Percentiles rank a stretch among this genome's conserved stretches.
These are phyloP conservation scores for Geothlypis trichas DNA, from an alignment of 2,113 vertebrate genomes.

Conservation along the genomic window DNA sequence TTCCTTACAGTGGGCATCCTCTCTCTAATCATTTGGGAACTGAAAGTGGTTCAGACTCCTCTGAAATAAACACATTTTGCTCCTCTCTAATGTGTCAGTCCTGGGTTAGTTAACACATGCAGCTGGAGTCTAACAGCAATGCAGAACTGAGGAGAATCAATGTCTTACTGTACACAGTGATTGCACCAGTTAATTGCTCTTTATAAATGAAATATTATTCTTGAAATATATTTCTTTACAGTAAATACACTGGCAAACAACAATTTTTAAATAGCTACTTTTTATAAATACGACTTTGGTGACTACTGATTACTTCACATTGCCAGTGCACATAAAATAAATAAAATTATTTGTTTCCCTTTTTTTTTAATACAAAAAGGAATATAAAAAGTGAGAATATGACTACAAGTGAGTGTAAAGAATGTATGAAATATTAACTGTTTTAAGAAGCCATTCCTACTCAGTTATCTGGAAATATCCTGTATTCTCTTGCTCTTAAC, in stretches of 20 bases:
- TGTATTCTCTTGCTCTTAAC: not conserved
- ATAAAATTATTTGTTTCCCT: not conserved
- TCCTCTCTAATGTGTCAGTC: not conserved
- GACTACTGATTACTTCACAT: not conserved
- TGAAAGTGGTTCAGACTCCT: not conserved
- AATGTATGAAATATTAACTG: not conserved
- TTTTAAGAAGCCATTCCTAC: not conserved
- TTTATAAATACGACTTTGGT: not conserved
- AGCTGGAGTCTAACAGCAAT: not conserved
- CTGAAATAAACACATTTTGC: not conserved
- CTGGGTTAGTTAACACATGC: not conserved
- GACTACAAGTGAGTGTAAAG: not conserved
- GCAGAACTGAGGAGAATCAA: not conserved
- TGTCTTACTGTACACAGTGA: not conserved
- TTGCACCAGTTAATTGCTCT: not conserved
- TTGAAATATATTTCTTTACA: not conserved
- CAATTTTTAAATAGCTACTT: not conserved
- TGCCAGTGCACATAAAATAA: not conserved
- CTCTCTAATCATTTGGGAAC: not conserved
- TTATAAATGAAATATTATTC: not conserved
- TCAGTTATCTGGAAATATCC: not conserved
- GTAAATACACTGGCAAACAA: not conserved
- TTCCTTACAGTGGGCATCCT: not conserved
- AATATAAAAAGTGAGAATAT: not conserved
- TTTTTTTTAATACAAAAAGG: not conserved